Evolutionary conservation across 2,797 vertebrate genomes (phyloP), one percentile per base, ranked within the genome.

Genomic region (Tokudaia tokunoshimensis): DNA sequence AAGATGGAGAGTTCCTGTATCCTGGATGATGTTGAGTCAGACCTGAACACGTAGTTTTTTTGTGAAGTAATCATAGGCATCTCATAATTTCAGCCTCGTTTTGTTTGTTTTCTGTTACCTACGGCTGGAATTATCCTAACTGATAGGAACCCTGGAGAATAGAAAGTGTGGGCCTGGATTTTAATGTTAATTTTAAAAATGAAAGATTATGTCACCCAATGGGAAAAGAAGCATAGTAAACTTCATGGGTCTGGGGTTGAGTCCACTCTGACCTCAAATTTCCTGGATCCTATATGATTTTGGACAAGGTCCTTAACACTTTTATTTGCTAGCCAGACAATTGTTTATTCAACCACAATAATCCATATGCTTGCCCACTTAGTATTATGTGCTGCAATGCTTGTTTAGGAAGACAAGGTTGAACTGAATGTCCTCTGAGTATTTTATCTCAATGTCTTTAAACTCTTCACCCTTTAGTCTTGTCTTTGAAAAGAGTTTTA

Each of bases 401-500:
- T 93, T 89, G 37, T 83, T 84, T 89, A 88, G 67, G 47, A 97
- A 97, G 55, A 84, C 29, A 50, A n/a, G 65, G 24, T 94, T 87
- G 57, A 97, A 63, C 34, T 84, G 34, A 7, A 41, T 90, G 63
- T 59, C 87, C 74, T 67, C 89, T 41, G 26, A 55, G 47, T 79
- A 67, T 22, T 70, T 91, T 59, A 63, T 85, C 75, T 94, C 31
- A 67, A 9, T 79, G 87, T 50, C 81, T 89, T 59, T 93, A 91
- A 92, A 72, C 47, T 79, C 26, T 76, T 76, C 20, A 65, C 70
- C 41, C 88, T 96, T 88, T 86, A 86, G 96, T 92, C 78, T 72
- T 65, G 63, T 91, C 70, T 94, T 96, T 89, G 57, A 84, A 96
- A 82, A 84, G 84, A 93, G 37, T 93, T 94, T 97, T 82, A 95